Conservation (phyloP, 2,113 vertebrate genomes). For the Castor canadensis region DNA sequence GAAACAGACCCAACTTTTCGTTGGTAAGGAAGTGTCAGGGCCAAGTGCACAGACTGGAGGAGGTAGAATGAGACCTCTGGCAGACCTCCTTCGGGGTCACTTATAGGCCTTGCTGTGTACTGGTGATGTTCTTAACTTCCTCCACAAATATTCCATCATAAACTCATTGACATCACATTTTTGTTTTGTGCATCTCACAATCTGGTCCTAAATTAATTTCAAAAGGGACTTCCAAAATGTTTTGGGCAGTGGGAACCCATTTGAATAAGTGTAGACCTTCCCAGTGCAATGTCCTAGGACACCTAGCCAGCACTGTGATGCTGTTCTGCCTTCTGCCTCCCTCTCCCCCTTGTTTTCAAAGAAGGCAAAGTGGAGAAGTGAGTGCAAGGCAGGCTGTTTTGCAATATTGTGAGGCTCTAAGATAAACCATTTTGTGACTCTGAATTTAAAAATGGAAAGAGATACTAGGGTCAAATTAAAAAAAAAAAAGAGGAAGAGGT, state of each 20-base stretch:
- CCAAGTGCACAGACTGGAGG: not conserved
- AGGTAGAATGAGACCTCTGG: not conserved
- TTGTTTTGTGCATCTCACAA: not conserved
- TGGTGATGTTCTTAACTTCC: not conserved
- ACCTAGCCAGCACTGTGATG: too few species aligned
- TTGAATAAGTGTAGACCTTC: not conserved
- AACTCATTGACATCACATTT: not conserved
- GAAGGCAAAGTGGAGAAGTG: not conserved
- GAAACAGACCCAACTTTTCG: not conserved
- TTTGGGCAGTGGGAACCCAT: not conserved
- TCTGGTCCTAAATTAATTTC: not conserved
- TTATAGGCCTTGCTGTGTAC: not conserved
- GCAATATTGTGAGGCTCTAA: not conserved
- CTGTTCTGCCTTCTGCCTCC: too few species aligned
- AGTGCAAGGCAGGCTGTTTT: not conserved
- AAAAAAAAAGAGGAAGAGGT: not conserved
- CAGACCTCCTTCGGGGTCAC: too few species aligned
- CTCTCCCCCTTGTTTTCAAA: not conserved
- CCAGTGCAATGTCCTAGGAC: not conserved
- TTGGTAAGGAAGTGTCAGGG: not conserved
- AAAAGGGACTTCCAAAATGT: not conserved
- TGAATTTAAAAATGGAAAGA: not conserved
- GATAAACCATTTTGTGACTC: not conserved
- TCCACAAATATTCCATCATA: not conserved
- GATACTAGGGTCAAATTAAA: not conserved